Evolutionary conservation across 2,113 vertebrate species (phyloP).

Genomic region (Helogale parvula): DNA sequence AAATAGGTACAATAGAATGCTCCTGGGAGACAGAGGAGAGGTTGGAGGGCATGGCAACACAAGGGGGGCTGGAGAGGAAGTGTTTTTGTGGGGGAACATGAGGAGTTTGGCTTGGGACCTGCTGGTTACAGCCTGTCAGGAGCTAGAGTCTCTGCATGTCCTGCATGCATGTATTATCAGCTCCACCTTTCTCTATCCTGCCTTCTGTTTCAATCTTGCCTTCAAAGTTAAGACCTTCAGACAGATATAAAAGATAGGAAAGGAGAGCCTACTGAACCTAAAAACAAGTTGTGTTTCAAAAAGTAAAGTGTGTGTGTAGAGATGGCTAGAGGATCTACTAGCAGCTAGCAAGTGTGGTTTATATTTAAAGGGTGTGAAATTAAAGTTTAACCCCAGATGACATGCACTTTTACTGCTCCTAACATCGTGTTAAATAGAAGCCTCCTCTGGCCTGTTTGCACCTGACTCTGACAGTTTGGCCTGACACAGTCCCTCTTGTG

Average conservation of each 20-base stretch:
- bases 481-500: not conserved
- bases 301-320: not conserved
- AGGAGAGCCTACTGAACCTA: not conserved
- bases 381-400: not conserved
- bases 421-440: not conserved
- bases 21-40: not conserved
- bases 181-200: not conserved
- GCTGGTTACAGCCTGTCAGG: not conserved
- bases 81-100: not conserved
- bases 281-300: not conserved
- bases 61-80: not conserved
- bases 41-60: no score
- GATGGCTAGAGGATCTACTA: no score
- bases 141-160: no score
- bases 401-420: not conserved
- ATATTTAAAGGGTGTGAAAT: conserved; percentile 22
- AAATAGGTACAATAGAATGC: not conserved
- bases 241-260: not conserved
- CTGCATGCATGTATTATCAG: not conserved
- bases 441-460: not conserved
- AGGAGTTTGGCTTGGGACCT: not conserved
- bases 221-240: not conserved
- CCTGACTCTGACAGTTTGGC: not conserved
- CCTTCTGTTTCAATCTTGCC: not conserved
- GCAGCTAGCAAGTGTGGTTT: not conserved